Evolutionary conservation across 2,888 invertebrate species (phyloP).

Genomic region (Leptothorax acervorum): DNA sequence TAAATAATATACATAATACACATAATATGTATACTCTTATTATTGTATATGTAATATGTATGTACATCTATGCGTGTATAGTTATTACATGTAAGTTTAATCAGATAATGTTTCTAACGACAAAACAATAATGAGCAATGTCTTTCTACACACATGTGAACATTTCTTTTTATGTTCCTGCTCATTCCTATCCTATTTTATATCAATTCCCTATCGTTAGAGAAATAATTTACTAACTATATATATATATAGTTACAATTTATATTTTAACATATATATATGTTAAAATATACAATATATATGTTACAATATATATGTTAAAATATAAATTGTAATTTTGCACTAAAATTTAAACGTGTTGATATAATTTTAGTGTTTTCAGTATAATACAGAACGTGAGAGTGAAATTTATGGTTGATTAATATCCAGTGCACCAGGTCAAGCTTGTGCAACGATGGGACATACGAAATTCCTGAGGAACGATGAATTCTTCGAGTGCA

Average conservation of each 20-base stretch:
- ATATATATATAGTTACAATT: too few species aligned
- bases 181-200: background rate
- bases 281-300: background rate
- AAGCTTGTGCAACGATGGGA: too few species aligned
- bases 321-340: constrained; percentile 2
- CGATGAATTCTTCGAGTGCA: constrained; percentile 76
- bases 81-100: constrained; percentile 67
- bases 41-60: constrained; percentile 66
- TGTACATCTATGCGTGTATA: constrained; percentile 72
- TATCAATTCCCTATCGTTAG: background rate
- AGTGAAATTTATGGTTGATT: constrained; percentile 2
- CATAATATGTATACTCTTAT: constrained; percentile 55
- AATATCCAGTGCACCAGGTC: background rate
- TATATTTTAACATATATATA: too few species aligned
- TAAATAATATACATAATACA: too few species aligned
- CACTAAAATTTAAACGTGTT: background rate
- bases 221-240: too few species aligned
- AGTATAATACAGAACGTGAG: background rate
- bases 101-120: constrained; percentile 72
- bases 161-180: constrained; percentile 18
- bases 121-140: constrained; percentile 71
- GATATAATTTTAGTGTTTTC: background rate
- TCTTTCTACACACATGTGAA: constrained; percentile 70
- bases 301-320: background rate
- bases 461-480: constrained; percentile 65